Conservation (phyloP, 2,888 invertebrate species). For the Cerastis rubricosa region DNA sequence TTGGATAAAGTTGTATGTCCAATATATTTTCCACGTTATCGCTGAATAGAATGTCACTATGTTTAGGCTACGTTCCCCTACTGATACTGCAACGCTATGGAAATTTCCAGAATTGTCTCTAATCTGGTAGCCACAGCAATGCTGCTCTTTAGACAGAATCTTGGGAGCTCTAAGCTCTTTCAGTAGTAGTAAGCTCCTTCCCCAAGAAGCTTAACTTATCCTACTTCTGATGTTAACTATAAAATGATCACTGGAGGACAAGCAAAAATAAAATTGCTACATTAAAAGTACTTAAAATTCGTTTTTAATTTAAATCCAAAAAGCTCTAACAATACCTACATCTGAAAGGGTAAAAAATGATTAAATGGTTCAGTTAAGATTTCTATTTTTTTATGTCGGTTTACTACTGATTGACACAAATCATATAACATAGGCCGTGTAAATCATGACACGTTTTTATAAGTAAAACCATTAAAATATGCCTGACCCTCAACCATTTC, state of each 20-base stretch:
- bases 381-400: slow-evolving; percentile 29
- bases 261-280: background rate
- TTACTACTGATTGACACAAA: slow-evolving; percentile 31
- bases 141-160: background rate
- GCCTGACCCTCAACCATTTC: background rate
- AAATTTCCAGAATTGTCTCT: background rate
- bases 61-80: background rate
- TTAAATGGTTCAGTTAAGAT: slow-evolving; percentile 32
- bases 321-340: slow-evolving; percentile 12
- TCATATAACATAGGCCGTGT: slow-evolving; percentile 16
- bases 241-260: background rate
- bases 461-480: background rate
- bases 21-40: background rate
- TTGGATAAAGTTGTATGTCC: background rate
- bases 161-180: background rate
- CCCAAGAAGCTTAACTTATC: background rate
- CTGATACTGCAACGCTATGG: background rate
- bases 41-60: background rate
- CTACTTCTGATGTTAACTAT: too few relatives aligned
- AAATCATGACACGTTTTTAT: slow-evolving; percentile 5
- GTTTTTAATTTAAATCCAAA: slow-evolving; percentile 10
- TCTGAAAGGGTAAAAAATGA: slow-evolving; percentile 33
- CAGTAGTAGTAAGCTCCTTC: background rate
- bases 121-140: background rate
- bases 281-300: background rate